These are phyloP conservation scores for Heliconius erato DNA, from an alignment of 2,888 invertebrate species.

Conservation along the genomic window DNA sequence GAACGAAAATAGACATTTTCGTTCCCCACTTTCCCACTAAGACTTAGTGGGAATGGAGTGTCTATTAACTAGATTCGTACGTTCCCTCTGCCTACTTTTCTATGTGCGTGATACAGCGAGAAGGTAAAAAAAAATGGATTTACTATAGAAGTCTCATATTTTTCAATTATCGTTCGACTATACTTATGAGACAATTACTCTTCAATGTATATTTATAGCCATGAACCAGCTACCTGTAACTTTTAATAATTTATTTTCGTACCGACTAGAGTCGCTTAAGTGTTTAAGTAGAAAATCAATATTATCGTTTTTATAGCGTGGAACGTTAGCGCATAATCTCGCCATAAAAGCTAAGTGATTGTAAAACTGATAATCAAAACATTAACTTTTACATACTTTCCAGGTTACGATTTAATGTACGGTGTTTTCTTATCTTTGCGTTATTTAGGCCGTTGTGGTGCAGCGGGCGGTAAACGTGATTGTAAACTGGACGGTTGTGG, in stretches of 20 bases:
- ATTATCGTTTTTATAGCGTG: slow-evolving; percentile 42
- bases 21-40: too few species aligned
- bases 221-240: too few species aligned
- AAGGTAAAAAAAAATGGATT: too few species aligned
- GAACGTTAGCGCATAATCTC: slow-evolving; percentile 43
- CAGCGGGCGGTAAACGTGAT: neutral
- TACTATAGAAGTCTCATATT: too few species aligned
- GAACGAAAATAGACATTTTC: too few species aligned
- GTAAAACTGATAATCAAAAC: slow-evolving; percentile 44
- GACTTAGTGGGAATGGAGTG: neutral
- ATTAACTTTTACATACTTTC: slow-evolving; percentile 32
- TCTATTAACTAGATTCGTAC: neutral
- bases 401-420: slow-evolving; percentile 10
- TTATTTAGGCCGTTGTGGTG: neutral
- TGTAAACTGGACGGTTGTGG: neutral
- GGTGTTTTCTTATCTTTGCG: neutral
- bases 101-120: neutral
- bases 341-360: slow-evolving; percentile 47
- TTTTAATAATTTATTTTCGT: neutral
- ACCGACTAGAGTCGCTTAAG: slow-evolving; percentile 1
- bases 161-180: too few species aligned
- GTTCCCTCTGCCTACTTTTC: neutral
- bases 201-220: too few species aligned
- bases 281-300: slow-evolving; percentile 43
- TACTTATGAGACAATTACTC: too few species aligned